phyloP scores from a whole-genome alignment of 2,113 vertebrate species.

The Zosterops lateralis region DNA sequence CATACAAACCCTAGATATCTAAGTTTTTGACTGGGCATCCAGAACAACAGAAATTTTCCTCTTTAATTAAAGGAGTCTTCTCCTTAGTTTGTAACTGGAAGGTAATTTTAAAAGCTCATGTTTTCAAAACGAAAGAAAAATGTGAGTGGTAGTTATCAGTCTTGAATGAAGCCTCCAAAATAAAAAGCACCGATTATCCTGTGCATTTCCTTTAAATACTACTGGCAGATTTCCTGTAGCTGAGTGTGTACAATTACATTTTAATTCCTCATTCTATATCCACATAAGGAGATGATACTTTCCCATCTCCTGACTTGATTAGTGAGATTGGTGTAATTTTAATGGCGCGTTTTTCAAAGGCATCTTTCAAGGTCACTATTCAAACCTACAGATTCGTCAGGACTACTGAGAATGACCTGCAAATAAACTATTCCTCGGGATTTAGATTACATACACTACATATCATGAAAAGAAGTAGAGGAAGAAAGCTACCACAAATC shows the following conservation, averaged over 20 bases:
- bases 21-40: neutral
- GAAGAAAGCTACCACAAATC: neutral
- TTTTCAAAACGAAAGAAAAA: neutral
- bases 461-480: neutral
- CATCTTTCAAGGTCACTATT: neutral
- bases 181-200: neutral
- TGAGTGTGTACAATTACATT: neutral
- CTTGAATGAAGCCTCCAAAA: neutral
- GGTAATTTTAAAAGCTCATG: neutral
- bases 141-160: neutral
- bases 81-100: neutral
- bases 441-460: neutral
- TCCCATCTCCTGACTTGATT: neutral
- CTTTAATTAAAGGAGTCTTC: neutral
- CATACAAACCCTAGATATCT: neutral
- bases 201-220: neutral
- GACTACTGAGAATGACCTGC: neutral
- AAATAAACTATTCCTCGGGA: neutral
- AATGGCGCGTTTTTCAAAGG: neutral
- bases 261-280: neutral
- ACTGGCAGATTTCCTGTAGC: neutral
- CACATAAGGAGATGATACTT: neutral
- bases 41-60: neutral
- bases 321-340: neutral
- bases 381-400: neutral